These are phyloP conservation scores for Heliconius hermathena DNA, from an alignment of 1,140 invertebrate genomes.

Conservation along the genomic window DNA sequence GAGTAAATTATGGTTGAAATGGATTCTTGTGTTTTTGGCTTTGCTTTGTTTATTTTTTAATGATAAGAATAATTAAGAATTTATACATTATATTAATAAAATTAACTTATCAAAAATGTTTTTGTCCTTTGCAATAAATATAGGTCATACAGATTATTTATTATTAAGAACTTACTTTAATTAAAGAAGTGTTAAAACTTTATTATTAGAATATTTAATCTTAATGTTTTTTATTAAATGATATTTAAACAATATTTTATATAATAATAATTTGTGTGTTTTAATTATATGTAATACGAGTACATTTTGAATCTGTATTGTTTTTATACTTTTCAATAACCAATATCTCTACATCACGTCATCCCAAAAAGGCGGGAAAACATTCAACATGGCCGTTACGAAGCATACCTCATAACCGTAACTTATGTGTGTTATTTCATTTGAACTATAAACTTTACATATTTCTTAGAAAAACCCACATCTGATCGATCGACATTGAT, in stretches of 20 bases:
- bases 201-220: too few relatives aligned
- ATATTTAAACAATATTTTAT: too few relatives aligned
- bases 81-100: neutral
- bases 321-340: neutral
- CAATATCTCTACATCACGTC: neutral
- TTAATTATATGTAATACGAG: neutral
- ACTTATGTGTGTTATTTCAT: slow-evolving; percentile 11
- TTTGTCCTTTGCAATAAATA: neutral
- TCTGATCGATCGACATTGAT: slow-evolving; percentile 12
- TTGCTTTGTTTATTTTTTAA: neutral
- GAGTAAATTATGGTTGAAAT: neutral
- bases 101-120: neutral
- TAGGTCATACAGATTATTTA: neutral
- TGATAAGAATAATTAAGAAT: neutral
- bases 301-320: neutral
- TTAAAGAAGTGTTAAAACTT: too few relatives aligned
- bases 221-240: too few relatives aligned
- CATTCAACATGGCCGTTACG: neutral
- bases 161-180: neutral
- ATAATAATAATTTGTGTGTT: neutral
- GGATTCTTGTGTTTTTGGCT: slow-evolving; percentile 3
- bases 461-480: slow-evolving; percentile 9
- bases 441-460: slow-evolving; percentile 11
- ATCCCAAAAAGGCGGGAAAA: slow-evolving; percentile 9
- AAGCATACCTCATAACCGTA: neutral